A percentile compares a stretch with the other conserved stretches of the same genome.
These are phyloP conservation scores for Pachyrhynchus sulphureomaculatus DNA, from an alignment of 1,140 invertebrate genomes.

Conservation along the genomic window DNA sequence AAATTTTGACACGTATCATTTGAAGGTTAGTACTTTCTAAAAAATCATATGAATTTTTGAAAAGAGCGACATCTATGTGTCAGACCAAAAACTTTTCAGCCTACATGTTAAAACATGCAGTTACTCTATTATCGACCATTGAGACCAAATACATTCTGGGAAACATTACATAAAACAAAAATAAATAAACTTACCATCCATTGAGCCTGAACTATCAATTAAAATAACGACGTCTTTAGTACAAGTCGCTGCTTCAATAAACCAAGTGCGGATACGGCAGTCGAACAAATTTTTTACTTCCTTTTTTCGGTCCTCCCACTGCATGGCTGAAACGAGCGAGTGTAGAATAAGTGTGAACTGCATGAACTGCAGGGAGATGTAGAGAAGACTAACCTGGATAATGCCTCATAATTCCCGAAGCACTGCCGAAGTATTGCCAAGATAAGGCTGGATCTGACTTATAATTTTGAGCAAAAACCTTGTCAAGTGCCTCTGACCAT, in stretches of 20 bases:
- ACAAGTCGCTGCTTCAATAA: slow-evolving; percentile 95
- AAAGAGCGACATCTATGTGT: no score
- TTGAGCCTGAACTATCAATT: slow-evolving; percentile 95
- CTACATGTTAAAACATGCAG: no score
- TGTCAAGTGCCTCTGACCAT: slow-evolving; percentile 85
- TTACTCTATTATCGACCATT: no score
- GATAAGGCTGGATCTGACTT: slow-evolving; percentile 84
- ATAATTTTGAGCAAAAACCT: slow-evolving; percentile 84
- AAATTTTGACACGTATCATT: no score
- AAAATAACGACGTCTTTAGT: slow-evolving; percentile 97
- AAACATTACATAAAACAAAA: no score
- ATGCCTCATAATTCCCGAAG: slow-evolving; percentile 86
- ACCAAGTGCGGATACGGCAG: slow-evolving; percentile 86
- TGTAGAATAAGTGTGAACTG: background rate
- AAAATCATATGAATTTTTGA: no score
- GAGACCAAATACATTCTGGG: no score
- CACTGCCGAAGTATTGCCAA: slow-evolving; percentile 97
- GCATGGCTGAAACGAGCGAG: slow-evolving; percentile 49
- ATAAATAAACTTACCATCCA: slow-evolving; percentile 73
- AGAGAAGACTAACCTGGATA: slow-evolving; percentile 68
- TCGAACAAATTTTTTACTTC: slow-evolving; percentile 71
- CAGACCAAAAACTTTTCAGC: no score
- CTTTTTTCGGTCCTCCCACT: slow-evolving; percentile 54
- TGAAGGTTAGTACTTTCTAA: no score
- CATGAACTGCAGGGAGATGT: background rate